A percentile compares a stretch with the other conserved stretches of the same genome.
Evolutionary conservation across 1,140 invertebrate species (phyloP).

Genomic region (Bombyx mandarina): DNA sequence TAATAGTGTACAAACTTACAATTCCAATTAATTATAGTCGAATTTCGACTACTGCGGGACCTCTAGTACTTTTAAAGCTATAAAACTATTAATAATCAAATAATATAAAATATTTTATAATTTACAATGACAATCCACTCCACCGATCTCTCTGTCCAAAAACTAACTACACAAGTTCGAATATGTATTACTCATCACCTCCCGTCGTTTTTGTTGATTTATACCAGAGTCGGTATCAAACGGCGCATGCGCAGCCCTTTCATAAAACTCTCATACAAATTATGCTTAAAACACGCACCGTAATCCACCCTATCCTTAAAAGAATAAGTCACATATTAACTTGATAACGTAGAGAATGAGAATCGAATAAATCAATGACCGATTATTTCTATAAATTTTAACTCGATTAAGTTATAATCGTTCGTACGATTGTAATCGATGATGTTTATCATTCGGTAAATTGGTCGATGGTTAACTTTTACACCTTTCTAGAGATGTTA

Average conservation of each 20-base stretch:
- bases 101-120: neutral
- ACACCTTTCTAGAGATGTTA: too few relatives aligned
- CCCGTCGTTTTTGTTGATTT: constrained; percentile 67
- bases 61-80: neutral
- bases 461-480: too few relatives aligned
- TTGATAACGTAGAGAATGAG: neutral
- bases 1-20: too few relatives aligned
- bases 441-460: too few relatives aligned
- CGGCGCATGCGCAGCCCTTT: constrained; percentile 40
- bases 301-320: constrained; percentile 16
- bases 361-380: constrained; percentile 57
- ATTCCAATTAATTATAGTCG: too few relatives aligned
- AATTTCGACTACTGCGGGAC: neutral
- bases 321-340: neutral
- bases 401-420: constrained; percentile 69
- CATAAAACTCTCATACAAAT: constrained; percentile 57
- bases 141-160: constrained; percentile 25
- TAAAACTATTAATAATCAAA: neutral
- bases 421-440: too few relatives aligned
- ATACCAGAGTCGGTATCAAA: constrained; percentile 56
- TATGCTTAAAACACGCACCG: constrained; percentile 32
- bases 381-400: constrained; percentile 69
- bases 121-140: constrained; percentile 17
- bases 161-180: constrained; percentile 30
- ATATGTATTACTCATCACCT: constrained; percentile 56